Evolutionary conservation across 2,888 invertebrate genomes (phyloP).

Genomic region (Pammene aurita): DNA sequence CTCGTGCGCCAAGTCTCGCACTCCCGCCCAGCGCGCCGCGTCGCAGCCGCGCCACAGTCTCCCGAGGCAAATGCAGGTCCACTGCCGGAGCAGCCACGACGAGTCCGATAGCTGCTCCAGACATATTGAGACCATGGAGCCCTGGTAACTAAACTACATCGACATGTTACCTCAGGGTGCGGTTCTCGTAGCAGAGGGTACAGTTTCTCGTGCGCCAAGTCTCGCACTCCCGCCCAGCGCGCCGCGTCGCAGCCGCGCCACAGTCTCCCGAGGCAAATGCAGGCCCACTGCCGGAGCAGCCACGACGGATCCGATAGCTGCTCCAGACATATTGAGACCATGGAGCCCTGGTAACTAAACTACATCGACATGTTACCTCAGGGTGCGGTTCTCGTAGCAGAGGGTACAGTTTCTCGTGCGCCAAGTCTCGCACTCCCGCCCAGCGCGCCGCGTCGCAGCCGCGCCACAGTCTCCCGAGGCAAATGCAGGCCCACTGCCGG

Average conservation of each 20-base stretch:
- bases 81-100: constrained; percentile 89
- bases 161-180: constrained; percentile 87
- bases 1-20: constrained; percentile 97
- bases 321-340: constrained; percentile 96
- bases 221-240: constrained; percentile 97
- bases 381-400: constrained; percentile 92
- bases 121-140: constrained; percentile 94
- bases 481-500: constrained; percentile 95
- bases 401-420: constrained; percentile 96
- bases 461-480: constrained; percentile 95
- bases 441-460: constrained; percentile 94
- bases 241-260: constrained; percentile 96
- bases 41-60: constrained; percentile 95
- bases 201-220: constrained; percentile 98
- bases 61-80: constrained; percentile 97
- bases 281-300: constrained; percentile 92
- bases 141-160: constrained; percentile 76
- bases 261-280: constrained; percentile 94
- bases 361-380: constrained; percentile 81
- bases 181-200: constrained; percentile 90
- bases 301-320: constrained; percentile 89
- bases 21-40: constrained; percentile 96
- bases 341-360: constrained; percentile 86
- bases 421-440: constrained; percentile 97
- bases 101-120: constrained; percentile 90